Evolutionary conservation across 2,113 vertebrate genomes (phyloP).

Genomic region (Otus sunia): DNA sequence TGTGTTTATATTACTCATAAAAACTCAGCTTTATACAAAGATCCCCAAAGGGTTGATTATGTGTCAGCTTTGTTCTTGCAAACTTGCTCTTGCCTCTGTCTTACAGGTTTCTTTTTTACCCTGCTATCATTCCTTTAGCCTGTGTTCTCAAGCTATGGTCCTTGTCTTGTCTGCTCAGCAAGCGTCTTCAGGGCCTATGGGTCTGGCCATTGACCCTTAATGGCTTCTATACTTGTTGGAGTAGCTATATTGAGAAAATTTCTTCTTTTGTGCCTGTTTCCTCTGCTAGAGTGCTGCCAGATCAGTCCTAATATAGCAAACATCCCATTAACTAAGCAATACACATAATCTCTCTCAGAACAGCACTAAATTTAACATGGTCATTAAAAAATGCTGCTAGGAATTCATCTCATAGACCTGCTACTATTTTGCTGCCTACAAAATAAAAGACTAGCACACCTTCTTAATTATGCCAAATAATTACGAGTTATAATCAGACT

Average conservation of each 20-base stretch:
- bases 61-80: not conserved
- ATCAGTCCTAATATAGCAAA: conserved; percentile 13
- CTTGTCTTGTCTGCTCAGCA: not conserved
- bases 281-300: not conserved
- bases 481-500: conserved; percentile 9
- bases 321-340: conserved; percentile 9
- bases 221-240: not conserved
- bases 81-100: not conserved
- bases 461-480: conserved; percentile 35
- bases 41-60: not conserved
- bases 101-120: not conserved
- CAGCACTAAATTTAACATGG: conserved; percentile 36
- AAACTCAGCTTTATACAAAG: not conserved
- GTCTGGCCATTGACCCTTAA: not conserved
- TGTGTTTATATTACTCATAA: not conserved
- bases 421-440: not conserved
- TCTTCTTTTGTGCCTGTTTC: not conserved
- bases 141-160: not conserved
- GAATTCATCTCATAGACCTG: conserved; percentile 8
- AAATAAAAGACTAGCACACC: not conserved
- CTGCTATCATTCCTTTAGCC: not conserved
- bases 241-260: not conserved
- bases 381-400: conserved; percentile 32
- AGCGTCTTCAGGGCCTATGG: not conserved
- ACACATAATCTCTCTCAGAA: conserved; percentile 2